phyloP scores from a whole-genome alignment of 1,140 invertebrate genomes.

The Patella vulgata region DNA sequence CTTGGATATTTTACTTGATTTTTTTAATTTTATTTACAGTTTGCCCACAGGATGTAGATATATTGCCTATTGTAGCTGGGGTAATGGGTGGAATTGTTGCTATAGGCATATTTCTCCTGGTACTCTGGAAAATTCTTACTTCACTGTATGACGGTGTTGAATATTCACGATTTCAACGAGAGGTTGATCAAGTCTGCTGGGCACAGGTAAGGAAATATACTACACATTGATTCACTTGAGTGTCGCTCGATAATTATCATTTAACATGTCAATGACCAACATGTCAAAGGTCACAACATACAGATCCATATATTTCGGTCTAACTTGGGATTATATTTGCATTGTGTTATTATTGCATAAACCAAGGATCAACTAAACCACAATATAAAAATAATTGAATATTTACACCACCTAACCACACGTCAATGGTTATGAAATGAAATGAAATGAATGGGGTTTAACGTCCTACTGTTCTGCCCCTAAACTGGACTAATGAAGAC shows the following conservation, averaged over 20 bases:
- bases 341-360: too few relatives aligned
- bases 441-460: too few relatives aligned
- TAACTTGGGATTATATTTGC: not conserved
- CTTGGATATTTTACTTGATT: too few relatives aligned
- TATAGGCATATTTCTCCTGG: conserved; percentile 85
- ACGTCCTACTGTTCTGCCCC: too few relatives aligned
- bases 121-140: conserved; percentile 94
- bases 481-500: too few relatives aligned
- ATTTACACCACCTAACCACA: too few relatives aligned
- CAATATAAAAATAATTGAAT: too few relatives aligned
- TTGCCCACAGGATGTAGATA: conserved; percentile 37
- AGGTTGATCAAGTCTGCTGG: conserved; percentile 92
- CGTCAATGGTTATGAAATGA: too few relatives aligned
- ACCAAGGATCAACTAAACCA: too few relatives aligned
- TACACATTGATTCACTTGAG: not conserved
- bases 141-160: conserved; percentile 93
- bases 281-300: too few relatives aligned
- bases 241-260: too few relatives aligned
- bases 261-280: not conserved
- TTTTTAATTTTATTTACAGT: too few relatives aligned
- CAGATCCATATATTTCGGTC: not conserved
- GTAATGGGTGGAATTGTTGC: conserved; percentile 92
- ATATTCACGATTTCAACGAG: conserved; percentile 94
- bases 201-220: conserved; percentile 76
- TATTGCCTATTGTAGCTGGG: conserved; percentile 81